Conservation (phyloP, 2,113 vertebrate species). For the Phylloscopus trochilus region DNA sequence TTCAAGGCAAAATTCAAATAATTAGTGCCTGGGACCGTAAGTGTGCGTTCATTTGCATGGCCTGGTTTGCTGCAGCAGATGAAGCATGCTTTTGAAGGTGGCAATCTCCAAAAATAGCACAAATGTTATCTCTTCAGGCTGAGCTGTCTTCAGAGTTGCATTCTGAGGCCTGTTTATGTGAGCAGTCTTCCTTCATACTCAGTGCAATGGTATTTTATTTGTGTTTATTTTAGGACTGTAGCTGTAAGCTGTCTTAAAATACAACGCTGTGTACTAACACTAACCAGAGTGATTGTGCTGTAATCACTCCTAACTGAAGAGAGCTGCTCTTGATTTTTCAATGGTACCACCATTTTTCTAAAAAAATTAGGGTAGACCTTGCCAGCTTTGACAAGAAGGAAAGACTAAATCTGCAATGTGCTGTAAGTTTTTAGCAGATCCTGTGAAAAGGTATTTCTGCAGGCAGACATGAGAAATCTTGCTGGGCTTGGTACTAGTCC, state of each 20-base stretch:
- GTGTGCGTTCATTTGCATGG: not conserved
- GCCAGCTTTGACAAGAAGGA: not conserved
- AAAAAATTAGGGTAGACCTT: not conserved
- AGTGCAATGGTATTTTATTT: constrained; percentile 13
- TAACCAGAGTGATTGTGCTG: not conserved
- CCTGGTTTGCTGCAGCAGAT: not conserved
- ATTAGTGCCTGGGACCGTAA: not conserved
- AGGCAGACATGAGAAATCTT: not conserved
- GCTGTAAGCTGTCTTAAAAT: constrained; percentile 30
- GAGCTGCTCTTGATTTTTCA: not conserved
- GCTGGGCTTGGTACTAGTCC: not conserved
- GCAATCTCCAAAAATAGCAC: constrained; percentile 34
- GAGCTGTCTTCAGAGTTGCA: constrained; percentile 10
- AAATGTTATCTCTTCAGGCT: constrained; percentile 34
- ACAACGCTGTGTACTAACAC: not conserved
- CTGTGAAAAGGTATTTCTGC: not conserved
- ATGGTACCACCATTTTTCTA: not conserved
- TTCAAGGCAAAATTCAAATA: not conserved
- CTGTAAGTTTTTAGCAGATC: not conserved
- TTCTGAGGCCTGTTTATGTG: constrained; percentile 11
- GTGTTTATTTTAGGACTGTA: constrained; percentile 40
- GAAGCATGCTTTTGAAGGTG: not conserved
- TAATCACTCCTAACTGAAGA: not conserved
- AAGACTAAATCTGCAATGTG: rapidly evolving
- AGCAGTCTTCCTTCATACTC: constrained; percentile 26